Base-by-base conservation (phyloP, 2,888 invertebrate species). In the Drosophila siamana region DNA sequence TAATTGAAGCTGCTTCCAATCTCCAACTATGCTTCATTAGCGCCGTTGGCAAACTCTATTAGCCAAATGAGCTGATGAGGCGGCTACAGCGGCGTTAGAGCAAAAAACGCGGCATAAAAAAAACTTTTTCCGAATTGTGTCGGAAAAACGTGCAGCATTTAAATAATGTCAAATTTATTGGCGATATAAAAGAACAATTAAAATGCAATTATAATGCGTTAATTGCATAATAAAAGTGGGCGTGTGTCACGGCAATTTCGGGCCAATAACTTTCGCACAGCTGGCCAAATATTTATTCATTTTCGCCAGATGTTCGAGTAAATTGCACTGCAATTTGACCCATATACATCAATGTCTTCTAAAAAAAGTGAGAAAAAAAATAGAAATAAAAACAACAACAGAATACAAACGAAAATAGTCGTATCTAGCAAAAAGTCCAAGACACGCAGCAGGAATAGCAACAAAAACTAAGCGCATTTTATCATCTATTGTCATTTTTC, bases 401-500 rank as follows among this genome's bases (percentile, higher is more conserved):
- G 19, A 9, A 38, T 38, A 38, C 24, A n/a, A n/a, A n/a, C n/a
- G n/a, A n/a, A n/a, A n/a, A n/a, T n/a, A n/a, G n/a, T 38, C n/a
- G 60, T 55, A 69, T 69, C 44, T 62, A 26, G 62, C 70, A 78
- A 70, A 70, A 54, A 64, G 51, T 38, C 55, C 48, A 15, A 43
- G 30, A 65, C 48, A 63, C 52, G 57, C 44, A 22, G 15, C 5
- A 11, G n/a, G 11, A 19, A 22, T 36, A 61, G 40, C 16, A 22
- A 40, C 16, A 43, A 57, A 46, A 73, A 62, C 73, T 70, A 63
- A 60, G 47, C 77, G 67, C 67, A 65, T 86, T 83, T 74, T 71
- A 72, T 86, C 80, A 83, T 86, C 74, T 74, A 68, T 70, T 83
- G 80, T 83, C 83, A 83, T 83, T 86, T 83, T 73, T 83, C 83